Evolutionary conservation across 2,888 invertebrate species (phyloP), one percentile per base, ranked within the genome.

Genomic region (Cheilosia urbana): DNA sequence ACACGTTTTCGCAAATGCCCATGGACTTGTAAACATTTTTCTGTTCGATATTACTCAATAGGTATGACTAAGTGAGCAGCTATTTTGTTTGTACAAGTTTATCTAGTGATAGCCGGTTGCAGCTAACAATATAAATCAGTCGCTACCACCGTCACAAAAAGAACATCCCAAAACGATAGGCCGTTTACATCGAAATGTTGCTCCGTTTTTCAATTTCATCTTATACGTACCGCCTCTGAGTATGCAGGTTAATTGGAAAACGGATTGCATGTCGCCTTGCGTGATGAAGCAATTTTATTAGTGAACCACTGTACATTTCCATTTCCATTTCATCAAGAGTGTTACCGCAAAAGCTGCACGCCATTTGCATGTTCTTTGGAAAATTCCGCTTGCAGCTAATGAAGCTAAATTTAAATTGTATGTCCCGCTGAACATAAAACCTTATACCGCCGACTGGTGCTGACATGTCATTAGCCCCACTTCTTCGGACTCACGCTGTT

Each of bases 311-410:
- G 30, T 30, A 13, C 19, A 19, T 37, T 37, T 42, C 27, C 65
- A 68, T 55, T 68, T 63, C 30, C 65, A 68, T 55, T 68, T 63
- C 71, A 62, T 65, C 62, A 68, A 75, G 75, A 75, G 75, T 69
- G 57, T 24, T 75, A 57, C 62, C 63, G 21, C 30, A 0, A 55
- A 66, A 42, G 30, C 53, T 62, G 66, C 72, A 83, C 82, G 82
- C 82, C 62, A 83, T 77, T 68, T 83, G 19, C 62, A 72, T 82
- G 76, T 82, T 47, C 27, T 9, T 15, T 1, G 11, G 58, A 69
- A 13, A 13, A 57, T 57, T 58, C 55, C 49, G 13, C 47, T 72
- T 55, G 19, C 65, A 17, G 6, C 11, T 45, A 72, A 66, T 68
- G 47, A 62, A 60, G 60, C 72, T 49, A 40, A 66, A 72, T 77